These are phyloP conservation scores for Rhea americana DNA, from an alignment of 2,113 vertebrate genomes.

Conservation along the genomic window DNA sequence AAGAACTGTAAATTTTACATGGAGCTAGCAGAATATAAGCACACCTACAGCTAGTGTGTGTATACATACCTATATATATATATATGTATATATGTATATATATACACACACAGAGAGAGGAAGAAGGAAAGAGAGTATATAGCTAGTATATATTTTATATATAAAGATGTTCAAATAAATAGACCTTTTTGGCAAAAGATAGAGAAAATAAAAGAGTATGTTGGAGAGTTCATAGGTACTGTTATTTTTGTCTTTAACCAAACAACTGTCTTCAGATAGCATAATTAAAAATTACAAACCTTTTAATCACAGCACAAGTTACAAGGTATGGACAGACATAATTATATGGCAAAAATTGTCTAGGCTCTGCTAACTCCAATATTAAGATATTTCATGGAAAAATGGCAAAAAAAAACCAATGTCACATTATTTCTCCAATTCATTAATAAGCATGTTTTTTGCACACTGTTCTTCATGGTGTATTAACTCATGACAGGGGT, in stretches of 20 bases:
- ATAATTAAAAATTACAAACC: slow-evolving; percentile 75
- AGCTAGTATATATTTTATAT: background rate
- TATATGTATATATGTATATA: background rate
- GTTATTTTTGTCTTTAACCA: slow-evolving; percentile 46
- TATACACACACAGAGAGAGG: background rate
- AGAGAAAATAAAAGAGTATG: background rate
- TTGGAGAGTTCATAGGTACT: background rate
- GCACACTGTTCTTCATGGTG: slow-evolving; percentile 83
- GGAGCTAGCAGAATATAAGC: background rate
- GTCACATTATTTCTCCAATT: slow-evolving; percentile 81
- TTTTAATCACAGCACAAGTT: slow-evolving; percentile 70
- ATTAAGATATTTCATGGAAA: slow-evolving; percentile 85
- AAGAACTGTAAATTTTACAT: background rate
- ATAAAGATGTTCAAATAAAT: background rate
- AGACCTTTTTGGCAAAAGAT: background rate
- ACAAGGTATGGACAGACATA: slow-evolving; percentile 71
- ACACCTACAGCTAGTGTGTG: background rate
- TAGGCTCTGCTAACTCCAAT: slow-evolving; percentile 71
- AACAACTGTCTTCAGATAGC: slow-evolving; percentile 24
- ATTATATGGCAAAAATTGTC: slow-evolving; percentile 73
- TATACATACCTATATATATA: background rate
- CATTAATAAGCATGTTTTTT: slow-evolving; percentile 85
- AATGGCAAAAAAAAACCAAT: slow-evolving; percentile 82
- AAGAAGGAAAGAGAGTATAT: no score
- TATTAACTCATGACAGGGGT: slow-evolving; percentile 88